These are phyloP conservation scores for Phodopus roborovskii DNA, from an alignment of 2,113 vertebrate genomes.

Conservation along the genomic window DNA sequence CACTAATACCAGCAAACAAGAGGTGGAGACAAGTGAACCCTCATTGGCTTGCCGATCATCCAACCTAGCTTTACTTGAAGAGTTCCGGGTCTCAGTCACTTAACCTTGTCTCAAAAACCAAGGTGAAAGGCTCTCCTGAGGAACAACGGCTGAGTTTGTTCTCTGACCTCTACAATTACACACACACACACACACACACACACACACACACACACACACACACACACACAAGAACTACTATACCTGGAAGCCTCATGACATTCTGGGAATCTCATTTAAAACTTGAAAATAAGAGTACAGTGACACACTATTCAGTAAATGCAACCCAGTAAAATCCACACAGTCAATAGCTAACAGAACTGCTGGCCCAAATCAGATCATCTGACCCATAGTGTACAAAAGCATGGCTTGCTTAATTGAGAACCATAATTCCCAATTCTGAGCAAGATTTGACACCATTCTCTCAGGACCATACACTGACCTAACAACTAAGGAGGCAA, in stretches of 20 bases:
- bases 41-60: too few relatives aligned
- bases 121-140: neutral
- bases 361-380: neutral
- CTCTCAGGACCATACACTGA: neutral
- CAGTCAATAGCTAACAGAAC: neutral
- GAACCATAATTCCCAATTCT: neutral
- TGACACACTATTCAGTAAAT: neutral
- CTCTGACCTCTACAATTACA: neutral
- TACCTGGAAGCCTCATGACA: neutral
- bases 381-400: neutral
- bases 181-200: too few relatives aligned
- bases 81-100: neutral
- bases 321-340: neutral
- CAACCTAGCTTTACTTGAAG: neutral
- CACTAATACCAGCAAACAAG: neutral
- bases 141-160: neutral
- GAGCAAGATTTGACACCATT: neutral
- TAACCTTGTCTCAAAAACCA: neutral
- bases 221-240: neutral
- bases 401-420: neutral
- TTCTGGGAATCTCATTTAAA: neutral
- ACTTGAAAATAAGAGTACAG: neutral
- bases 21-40: neutral
- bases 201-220: neutral
- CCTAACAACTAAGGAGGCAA: neutral